These are phyloP conservation scores for Hippasteria phrygiana DNA, from an alignment of 53 echinoderm and acorn worm species.

Conservation along the genomic window DNA sequence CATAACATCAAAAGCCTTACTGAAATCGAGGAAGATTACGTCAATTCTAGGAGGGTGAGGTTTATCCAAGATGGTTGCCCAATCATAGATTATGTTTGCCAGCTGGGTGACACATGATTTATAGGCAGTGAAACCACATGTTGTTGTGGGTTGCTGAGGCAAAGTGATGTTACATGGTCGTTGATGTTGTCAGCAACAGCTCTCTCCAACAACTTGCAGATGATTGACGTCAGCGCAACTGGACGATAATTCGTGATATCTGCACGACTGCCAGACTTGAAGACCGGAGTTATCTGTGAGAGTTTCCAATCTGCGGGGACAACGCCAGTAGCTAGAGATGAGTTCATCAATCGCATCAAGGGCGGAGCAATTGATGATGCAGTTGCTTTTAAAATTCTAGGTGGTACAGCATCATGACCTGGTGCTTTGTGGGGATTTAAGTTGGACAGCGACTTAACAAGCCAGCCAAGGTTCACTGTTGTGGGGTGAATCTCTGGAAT, in stretches of 20 bases:
- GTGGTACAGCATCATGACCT: conserved; percentile 8
- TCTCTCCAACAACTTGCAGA: conserved; percentile 31
- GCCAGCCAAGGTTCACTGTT: not conserved
- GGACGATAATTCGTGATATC: conserved; percentile 36
- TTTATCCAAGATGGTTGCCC: conserved; percentile 18
- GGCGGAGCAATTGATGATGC: conserved; percentile 28
- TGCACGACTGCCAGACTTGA: conserved; percentile 14
- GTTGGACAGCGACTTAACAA: not conserved
- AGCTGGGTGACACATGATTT: conserved; percentile 53
- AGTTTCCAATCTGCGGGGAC: conserved; percentile 9
- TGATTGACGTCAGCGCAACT: conserved; percentile 15
- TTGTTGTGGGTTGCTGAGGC: conserved; percentile 23
- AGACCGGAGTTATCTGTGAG: conserved; percentile 32
- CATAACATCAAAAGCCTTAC: conserved; percentile 45
- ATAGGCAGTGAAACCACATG: conserved; percentile 34
- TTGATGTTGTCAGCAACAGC: conserved; percentile 52
- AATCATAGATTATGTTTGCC: conserved; percentile 11
- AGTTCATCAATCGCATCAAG: conserved; percentile 12
- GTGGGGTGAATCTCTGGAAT: conserved; percentile 21
- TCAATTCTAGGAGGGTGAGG: conserved; percentile 35
- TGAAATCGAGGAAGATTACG: conserved; percentile 12
- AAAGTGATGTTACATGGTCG: conserved; percentile 10
- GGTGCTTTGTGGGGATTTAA: conserved; percentile 24
- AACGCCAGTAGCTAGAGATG: conserved; percentile 19
- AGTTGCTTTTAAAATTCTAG: not conserved